Base-by-base conservation (phyloP, 2,797 vertebrate genomes). In the Coccyzus lansbergi region DNA sequence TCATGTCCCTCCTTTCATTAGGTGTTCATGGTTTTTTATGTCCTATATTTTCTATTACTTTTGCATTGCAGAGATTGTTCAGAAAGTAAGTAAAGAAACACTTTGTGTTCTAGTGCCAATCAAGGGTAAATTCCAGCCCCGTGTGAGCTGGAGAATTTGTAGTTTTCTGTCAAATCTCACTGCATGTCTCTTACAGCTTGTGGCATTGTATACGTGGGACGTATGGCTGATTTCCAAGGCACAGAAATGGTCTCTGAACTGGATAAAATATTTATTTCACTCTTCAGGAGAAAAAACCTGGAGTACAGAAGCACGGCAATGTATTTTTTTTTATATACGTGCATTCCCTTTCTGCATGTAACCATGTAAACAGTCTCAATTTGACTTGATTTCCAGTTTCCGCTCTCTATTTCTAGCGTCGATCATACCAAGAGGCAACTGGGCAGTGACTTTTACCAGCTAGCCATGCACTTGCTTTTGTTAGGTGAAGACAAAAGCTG, bases 161-260 rank as follows among this genome's bases (percentile, higher is more conserved):
- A 1, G 1, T 12, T 40, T 53, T 63, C 36, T 64, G 46, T 18
- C 18, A 0, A 5, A 15, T 29, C 46, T 38, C 24, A 3, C 74
- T 17, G 17, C 51, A 7, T 5, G 1, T 49, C 31, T 28, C 60
- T 14, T 10, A 2, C 0, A 1, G 38, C 12, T 40, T 18, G 16
- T 3, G 6, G 16, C 0, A 0, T 3, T 40, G 14, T 29, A 2
- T 12, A 6, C n/a, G 1, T 8, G 49, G 55, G 49, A 7, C 3
- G 10, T 34, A 6, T 4, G n/a, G 48, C 7, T 58, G 71, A 15
- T n/a, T 83, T 49, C 56, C 15, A 25, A 34, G 9, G 51, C 77
- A 46, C 12, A 16, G 59, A 28, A 46, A 25, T 7, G 22, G 20
- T 25, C n/a, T 62, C 36, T 62, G 9, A 20, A 29, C 26, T 46